phyloP scores from a whole-genome alignment of 2,797 vertebrate species.

The Pipistrellus pipistrellus region DNA sequence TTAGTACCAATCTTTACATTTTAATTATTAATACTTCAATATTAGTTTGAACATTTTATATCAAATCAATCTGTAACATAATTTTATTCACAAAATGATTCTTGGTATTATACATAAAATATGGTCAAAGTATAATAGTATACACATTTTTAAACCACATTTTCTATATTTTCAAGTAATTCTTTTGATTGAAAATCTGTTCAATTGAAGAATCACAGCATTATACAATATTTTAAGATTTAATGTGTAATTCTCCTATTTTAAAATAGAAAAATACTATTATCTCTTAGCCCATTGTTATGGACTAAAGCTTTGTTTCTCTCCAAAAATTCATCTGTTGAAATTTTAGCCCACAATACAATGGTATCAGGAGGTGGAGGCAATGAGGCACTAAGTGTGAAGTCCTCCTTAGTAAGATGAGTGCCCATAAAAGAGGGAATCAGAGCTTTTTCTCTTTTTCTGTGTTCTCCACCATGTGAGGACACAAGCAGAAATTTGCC shows the following conservation, averaged over 20 bases:
- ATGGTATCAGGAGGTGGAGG: background rate
- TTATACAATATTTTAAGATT: background rate
- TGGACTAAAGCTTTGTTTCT: background rate
- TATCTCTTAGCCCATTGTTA: background rate
- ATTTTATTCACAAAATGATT: constrained; percentile 2
- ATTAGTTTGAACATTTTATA: background rate
- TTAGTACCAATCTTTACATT: background rate
- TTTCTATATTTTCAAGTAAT: background rate
- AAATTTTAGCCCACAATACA: background rate
- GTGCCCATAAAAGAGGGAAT: background rate
- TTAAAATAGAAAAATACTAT: background rate
- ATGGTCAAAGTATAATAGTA: background rate
- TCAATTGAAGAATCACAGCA: background rate
- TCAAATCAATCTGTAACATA: background rate
- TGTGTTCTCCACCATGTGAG: background rate
- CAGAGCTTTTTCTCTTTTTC: background rate
- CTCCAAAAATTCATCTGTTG: background rate
- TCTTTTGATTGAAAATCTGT: background rate
- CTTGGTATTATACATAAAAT: background rate
- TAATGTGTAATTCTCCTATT: background rate
- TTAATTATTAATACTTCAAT: background rate
- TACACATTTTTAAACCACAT: background rate
- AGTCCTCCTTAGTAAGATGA: background rate
- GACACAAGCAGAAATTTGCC: background rate
- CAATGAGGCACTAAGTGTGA: background rate